Percentiles rank a stretch among this genome's conserved stretches.
phyloP scores from a whole-genome alignment of 2,888 invertebrate species.

The Melinaea menophilus region DNA sequence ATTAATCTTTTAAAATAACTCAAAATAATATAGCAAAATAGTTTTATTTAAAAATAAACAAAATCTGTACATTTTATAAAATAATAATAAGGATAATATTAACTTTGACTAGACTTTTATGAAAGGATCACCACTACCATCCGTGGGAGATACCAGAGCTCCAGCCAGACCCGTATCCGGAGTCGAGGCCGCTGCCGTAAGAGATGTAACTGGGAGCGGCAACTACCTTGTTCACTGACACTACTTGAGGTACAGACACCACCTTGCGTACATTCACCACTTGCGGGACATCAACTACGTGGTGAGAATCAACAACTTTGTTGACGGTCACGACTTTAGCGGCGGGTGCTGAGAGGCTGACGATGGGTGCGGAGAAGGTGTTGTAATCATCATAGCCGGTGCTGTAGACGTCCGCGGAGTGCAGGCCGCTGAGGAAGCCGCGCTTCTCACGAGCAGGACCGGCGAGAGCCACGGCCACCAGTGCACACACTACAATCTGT shows the following conservation, averaged over 20 bases:
- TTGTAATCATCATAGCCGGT: background rate
- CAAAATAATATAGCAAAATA: background rate
- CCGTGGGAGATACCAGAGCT: constrained; percentile 25
- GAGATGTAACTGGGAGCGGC: constrained; percentile 37
- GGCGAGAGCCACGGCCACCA: constrained; percentile 26
- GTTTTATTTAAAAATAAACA: background rate
- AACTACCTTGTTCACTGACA: constrained; percentile 54
- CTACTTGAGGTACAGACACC: constrained; percentile 51
- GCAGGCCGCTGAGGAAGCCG: constrained; percentile 27
- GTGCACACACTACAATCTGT: constrained; percentile 26
- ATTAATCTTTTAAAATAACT: too few relatives aligned
- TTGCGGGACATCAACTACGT: constrained; percentile 45
- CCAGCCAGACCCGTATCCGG: constrained; percentile 28
- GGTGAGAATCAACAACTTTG: constrained; percentile 46
- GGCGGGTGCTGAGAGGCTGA: constrained; percentile 32
- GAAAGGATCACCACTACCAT: constrained; percentile 1
- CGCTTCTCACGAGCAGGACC: constrained; percentile 28
- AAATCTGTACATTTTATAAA: background rate
- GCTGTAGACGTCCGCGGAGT: constrained; percentile 8
- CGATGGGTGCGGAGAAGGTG: constrained; percentile 19
- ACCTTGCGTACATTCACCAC: constrained; percentile 49
- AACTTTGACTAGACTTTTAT: background rate
- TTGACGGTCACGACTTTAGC: constrained; percentile 43
- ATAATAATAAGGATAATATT: background rate
- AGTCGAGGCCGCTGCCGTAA: constrained; percentile 32